Evolutionary conservation across 1,140 invertebrate genomes (phyloP), one percentile per base, ranked within the genome.

Genomic region (Galleria mellonella): DNA sequence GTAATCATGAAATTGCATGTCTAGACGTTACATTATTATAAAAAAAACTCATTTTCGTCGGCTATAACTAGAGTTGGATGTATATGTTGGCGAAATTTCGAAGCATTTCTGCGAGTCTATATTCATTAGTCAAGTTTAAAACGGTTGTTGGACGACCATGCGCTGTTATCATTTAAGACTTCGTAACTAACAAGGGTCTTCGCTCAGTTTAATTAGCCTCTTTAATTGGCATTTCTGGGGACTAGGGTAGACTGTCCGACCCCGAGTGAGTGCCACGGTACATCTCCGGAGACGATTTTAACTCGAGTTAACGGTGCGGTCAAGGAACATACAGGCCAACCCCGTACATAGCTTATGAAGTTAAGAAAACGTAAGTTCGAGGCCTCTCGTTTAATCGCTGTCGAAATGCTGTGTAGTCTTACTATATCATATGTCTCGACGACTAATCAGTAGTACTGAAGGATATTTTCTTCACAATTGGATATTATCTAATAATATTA

Each of bases 191-290:
- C 54, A 58, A 58, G 57, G 52, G 53, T 55, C 47, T 60, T 51
- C 49, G 48, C 53, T 59, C 48, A 35, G 55, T 53, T 62, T 68
- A 70, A 68, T 73, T 73, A 69, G 68, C 57, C 63, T 55, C 50
- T 62, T 52, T 72, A 63, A 70, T 70, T 70, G 59, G 47, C 55
- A 48, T 62, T 58, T 51, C 45, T 47, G 40, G 42, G 32, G 32
- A 14, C 32, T 41, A 23, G 17, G 51, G 39, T 43, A 42, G 37
- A 33, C 29, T 32, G 9, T 23, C 42, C 23, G n/a, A 23, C 17
- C 29, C 41, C 17, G 17, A 23, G 17, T 6, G 17, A 6, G 17
- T 23, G 17, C 17, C 2, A 6, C 6, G 17, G 17, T 23, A 6
- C 2, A 3, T 6, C 17, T 6, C 17, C 17, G 32, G 30, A 35